Percentiles rank a stretch among this genome's conserved stretches.
Conservation (phyloP, 37 sponge, comb jelly and placozoan genomes). For the Halichondria panicea region DNA sequence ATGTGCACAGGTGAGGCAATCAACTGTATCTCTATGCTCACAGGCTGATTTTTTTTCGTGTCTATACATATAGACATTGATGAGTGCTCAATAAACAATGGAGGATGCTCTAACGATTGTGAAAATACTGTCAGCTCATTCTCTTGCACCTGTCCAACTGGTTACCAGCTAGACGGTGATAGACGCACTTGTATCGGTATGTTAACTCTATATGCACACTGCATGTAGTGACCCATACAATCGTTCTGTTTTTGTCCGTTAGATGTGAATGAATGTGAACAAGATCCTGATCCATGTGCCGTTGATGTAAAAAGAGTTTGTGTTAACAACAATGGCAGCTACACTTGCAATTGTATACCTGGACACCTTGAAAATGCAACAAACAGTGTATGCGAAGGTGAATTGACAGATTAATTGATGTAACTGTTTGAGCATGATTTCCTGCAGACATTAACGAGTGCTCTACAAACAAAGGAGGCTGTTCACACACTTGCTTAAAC, state of each 20-base stretch:
- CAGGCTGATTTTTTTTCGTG: neutral
- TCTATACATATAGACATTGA: constrained; percentile 9
- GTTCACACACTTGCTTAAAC: neutral
- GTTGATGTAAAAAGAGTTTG: neutral
- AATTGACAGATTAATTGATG: neutral
- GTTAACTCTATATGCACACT: neutral
- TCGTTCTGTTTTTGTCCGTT: neutral
- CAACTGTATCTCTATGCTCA: neutral
- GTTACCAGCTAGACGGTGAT: neutral
- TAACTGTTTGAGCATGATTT: neutral
- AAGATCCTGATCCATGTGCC: neutral
- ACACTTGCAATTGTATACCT: neutral
- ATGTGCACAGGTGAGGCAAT: constrained; percentile 45
- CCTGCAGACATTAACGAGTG: constrained; percentile 13
- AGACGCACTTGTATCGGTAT: neutral
- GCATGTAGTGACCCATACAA: neutral
- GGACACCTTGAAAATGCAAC: neutral
- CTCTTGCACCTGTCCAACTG: constrained; percentile 16
- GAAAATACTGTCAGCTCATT: constrained; percentile 19
- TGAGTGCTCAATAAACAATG: constrained; percentile 30
- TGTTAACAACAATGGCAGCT: neutral
- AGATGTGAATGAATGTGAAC: constrained; percentile 9
- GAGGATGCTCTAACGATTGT: constrained; percentile 22
- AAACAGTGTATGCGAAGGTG: neutral
- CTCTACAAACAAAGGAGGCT: neutral